phyloP scores from a whole-genome alignment of 1,140 invertebrate species.

The Ganaspis sp. region DNA sequence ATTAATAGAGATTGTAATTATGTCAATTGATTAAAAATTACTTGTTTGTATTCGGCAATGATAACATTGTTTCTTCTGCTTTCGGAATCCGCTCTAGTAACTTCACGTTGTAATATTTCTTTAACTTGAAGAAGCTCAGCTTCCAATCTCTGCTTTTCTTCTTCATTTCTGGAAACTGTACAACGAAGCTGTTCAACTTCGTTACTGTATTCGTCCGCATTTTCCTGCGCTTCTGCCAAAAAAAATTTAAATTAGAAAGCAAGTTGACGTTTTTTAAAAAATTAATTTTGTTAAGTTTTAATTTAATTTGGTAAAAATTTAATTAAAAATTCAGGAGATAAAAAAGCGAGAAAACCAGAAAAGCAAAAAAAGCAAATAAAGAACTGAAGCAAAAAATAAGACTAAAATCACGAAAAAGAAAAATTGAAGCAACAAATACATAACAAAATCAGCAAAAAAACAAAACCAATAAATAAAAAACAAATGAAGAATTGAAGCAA shows the following conservation, averaged over 20 bases:
- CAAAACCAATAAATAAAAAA: too few relatives aligned
- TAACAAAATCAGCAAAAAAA: too few relatives aligned
- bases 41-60: conserved; percentile 94
- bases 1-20: not conserved
- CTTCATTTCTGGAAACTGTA: conserved; percentile 85
- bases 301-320: too few relatives aligned
- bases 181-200: conserved; percentile 87
- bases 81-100: conserved; percentile 85
- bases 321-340: too few relatives aligned
- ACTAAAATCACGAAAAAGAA: too few relatives aligned
- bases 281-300: too few relatives aligned
- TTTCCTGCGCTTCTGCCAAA: conserved; percentile 83
- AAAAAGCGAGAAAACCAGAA: too few relatives aligned
- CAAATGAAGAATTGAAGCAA: too few relatives aligned
- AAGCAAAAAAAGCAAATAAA: too few relatives aligned
- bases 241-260: not conserved
- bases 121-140: conserved; percentile 88
- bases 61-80: conserved; percentile 84
- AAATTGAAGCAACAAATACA: too few relatives aligned
- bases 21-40: conserved; percentile 53
- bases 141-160: conserved; percentile 88
- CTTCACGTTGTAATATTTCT: conserved; percentile 89
- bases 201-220: conserved; percentile 86
- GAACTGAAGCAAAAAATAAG: too few relatives aligned
- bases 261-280: too few relatives aligned